These are phyloP conservation scores for Acholoe squamosa DNA, from an alignment of 2,888 invertebrate species.

Conservation along the genomic window DNA sequence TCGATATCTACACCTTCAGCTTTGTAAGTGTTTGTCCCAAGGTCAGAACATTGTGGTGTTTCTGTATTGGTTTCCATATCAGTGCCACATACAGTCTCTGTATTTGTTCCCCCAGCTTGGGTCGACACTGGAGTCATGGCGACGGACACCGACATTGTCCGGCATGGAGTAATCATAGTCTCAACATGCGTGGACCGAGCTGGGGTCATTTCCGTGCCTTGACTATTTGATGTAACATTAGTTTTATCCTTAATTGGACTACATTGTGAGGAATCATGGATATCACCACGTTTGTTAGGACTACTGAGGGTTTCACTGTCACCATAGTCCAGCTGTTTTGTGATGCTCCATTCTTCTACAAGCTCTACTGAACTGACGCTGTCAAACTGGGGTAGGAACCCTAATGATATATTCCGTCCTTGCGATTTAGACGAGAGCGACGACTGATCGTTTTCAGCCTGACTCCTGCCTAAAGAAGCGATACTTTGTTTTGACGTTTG, in stretches of 20 bases:
- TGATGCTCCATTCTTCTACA: neutral
- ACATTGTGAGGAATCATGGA: too few species aligned
- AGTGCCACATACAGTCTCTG: neutral
- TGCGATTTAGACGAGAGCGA: neutral
- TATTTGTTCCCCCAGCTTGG: neutral
- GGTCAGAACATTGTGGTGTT: neutral
- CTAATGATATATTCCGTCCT: neutral
- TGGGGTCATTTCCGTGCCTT: neutral
- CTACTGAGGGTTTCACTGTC: neutral
- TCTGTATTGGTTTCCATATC: neutral
- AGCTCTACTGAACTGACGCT: constrained; percentile 31
- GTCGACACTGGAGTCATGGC: neutral
- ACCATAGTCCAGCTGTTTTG: neutral
- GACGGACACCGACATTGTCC: neutral
- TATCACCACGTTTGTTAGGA: neutral
- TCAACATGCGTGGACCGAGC: neutral
- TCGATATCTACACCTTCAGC: neutral
- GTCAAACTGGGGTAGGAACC: constrained; percentile 33
- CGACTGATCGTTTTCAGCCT: neutral
- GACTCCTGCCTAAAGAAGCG: neutral
- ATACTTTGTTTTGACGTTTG: neutral
- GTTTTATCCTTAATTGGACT: neutral
- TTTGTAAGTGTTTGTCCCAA: neutral
- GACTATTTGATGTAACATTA: neutral
- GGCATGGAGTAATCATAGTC: neutral